Base-by-base conservation (phyloP, 2,888 invertebrate genomes). In the Rhyacophila evoluta region DNA sequence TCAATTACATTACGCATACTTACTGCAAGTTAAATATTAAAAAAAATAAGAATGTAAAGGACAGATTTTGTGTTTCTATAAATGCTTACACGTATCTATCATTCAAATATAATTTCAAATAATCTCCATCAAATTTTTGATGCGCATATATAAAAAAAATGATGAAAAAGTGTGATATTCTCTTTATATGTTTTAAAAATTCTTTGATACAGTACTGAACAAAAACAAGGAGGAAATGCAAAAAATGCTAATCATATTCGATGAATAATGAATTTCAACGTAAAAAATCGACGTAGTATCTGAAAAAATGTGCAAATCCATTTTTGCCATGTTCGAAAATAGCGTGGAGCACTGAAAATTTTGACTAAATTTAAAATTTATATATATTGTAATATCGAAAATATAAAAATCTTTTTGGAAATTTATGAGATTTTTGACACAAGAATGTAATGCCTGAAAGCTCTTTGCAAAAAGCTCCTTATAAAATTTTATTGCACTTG, bases 221-320 rank as follows among this genome's bases (percentile, higher is more conserved):
- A 25, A 39, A 55, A 25, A 25, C 55, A 55, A 55, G 25, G 1
- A 8, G 55, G 19, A 55, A 6, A 55, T 55, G 55, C 55, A 55
- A 55, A 55, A 55, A 55, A 55, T 55, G 55, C 55, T 55, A 55
- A 55, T 55, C 55, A 55, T 55, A 55, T 55, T 55, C 55, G 55
- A 55, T 55, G 55, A 55, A 55, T 55, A 55, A 55, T 55, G 55
- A 55, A 55, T 55, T 55, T 10, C 55, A 55, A 55, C 8, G 25
- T 15, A 55, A 55, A 55, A 39, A 55, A 19, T 55, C 55, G 55
- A 25, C 55, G 19, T 19, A 10, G 10, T 33, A 33, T 33, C 29
- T 33, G 29, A 4, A 19, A 55, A 19, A 55, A 55, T 55, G 55
- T 55, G 55, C 19, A 55, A 25, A 55, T 25, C 55, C 55, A 55